These are phyloP conservation scores for Sturnira hondurensis DNA, from an alignment of 2,113 vertebrate species.

Conservation along the genomic window DNA sequence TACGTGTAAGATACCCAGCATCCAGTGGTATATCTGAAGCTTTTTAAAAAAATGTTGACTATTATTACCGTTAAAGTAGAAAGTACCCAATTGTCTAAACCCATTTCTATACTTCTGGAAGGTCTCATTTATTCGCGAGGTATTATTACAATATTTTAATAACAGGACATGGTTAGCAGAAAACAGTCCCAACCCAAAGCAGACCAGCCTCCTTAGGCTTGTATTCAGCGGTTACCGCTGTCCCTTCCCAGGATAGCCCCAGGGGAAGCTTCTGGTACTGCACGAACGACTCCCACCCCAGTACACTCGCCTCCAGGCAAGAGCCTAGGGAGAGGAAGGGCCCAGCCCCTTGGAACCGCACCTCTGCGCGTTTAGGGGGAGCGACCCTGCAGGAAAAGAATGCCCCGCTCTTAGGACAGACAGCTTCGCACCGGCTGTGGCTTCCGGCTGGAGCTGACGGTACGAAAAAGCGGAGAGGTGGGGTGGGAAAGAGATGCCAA, in stretches of 20 bases:
- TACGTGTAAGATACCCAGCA: not conserved
- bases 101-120: not conserved
- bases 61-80: not conserved
- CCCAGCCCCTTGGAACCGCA: not conserved
- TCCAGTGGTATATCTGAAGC: not conserved
- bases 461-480: not conserved
- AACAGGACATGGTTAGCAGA: not conserved
- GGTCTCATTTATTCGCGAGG: not conserved
- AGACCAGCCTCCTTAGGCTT: not conserved
- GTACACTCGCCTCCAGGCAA: not conserved
- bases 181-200: not conserved
- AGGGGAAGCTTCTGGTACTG: not conserved
- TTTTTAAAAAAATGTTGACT: not conserved
- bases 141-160: not conserved
- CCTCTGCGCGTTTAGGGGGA: not conserved
- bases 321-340: not conserved
- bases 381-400: not conserved
- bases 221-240: not conserved
- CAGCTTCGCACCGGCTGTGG: constrained; percentile 40
- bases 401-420: constrained; percentile 56
- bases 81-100: not conserved
- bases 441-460: not conserved
- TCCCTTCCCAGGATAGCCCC: not conserved
- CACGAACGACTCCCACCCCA: not conserved
- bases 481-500: not conserved